Evolutionary conservation across 2,113 vertebrate species (phyloP).

Genomic region (Lamprologus lemairii): DNA sequence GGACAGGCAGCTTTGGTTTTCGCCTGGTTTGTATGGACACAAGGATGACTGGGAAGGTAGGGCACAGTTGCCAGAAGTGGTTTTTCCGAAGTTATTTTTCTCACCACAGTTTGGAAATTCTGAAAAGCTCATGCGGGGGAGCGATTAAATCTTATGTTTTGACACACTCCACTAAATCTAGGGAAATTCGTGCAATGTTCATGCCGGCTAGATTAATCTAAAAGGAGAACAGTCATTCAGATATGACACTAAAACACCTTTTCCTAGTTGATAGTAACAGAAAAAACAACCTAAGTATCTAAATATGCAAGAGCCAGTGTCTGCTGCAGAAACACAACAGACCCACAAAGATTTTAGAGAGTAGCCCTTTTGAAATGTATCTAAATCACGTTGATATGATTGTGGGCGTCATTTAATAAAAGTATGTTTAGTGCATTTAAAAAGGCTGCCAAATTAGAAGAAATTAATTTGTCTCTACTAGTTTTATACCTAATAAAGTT

Average conservation of each 20-base stretch:
- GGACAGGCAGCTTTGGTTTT: background rate
- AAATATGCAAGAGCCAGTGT: background rate
- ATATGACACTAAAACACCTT: background rate
- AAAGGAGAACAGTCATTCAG: background rate
- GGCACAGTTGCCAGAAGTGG: background rate
- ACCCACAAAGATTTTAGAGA: background rate
- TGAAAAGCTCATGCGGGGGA: background rate
- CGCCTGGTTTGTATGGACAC: background rate
- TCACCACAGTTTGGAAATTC: background rate
- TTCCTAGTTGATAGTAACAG: background rate
- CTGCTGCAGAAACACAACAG: background rate
- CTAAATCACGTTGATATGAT: background rate
- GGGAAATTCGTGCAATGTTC: background rate
- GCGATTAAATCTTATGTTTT: background rate
- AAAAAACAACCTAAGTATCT: background rate
- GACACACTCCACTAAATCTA: background rate
- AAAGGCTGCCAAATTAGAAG: background rate
- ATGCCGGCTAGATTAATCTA: background rate
- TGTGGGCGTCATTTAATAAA: background rate
- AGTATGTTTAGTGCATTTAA: background rate
- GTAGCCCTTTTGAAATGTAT: background rate
- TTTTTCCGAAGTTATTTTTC: background rate
- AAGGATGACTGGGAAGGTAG: background rate
- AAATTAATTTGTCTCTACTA: background rate
- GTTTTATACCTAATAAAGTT: background rate